Evolutionary conservation across 2,888 invertebrate species (phyloP).

Genomic region (Kryphioiulus occultus): DNA sequence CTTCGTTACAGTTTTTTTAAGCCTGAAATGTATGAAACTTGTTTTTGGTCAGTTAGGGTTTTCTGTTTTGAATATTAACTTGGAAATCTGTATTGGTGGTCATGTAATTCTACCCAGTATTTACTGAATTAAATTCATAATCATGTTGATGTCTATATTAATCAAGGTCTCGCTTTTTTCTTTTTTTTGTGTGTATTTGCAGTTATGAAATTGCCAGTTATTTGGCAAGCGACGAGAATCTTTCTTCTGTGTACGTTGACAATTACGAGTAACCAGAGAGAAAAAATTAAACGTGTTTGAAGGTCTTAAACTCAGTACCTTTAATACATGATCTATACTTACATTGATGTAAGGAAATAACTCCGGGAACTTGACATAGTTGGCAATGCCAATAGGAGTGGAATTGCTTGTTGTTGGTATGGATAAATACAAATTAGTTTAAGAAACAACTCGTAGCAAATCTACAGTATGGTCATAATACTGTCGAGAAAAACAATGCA

Average conservation of each 20-base stretch:
- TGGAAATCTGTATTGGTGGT: conserved; percentile 40
- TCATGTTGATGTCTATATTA: conserved; percentile 40
- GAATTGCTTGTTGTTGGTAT: too few relatives aligned
- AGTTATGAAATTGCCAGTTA: background rate
- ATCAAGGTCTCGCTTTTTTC: background rate
- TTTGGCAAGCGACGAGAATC: background rate
- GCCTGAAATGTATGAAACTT: conserved; percentile 39
- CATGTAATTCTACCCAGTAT: conserved; percentile 40
- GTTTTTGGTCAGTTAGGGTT: conserved; percentile 40
- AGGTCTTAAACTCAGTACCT: too few relatives aligned
- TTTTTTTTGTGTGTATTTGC: background rate
- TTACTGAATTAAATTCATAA: conserved; percentile 40
- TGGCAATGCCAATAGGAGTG: too few relatives aligned
- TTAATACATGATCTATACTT: too few relatives aligned
- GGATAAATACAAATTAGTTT: too few relatives aligned
- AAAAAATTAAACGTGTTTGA: background rate
- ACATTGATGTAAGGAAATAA: too few relatives aligned
- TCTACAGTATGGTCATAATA: too few relatives aligned
- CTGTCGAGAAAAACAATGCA: too few relatives aligned
- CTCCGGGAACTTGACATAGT: too few relatives aligned
- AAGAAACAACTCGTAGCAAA: too few relatives aligned
- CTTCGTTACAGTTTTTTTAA: conserved; percentile 18
- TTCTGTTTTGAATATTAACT: conserved; percentile 40
- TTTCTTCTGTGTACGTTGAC: background rate
- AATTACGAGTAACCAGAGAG: too few relatives aligned